These are phyloP conservation scores for Akabosia matsudoensis DNA, from an alignment of 1,140 invertebrate species.

Conservation along the genomic window DNA sequence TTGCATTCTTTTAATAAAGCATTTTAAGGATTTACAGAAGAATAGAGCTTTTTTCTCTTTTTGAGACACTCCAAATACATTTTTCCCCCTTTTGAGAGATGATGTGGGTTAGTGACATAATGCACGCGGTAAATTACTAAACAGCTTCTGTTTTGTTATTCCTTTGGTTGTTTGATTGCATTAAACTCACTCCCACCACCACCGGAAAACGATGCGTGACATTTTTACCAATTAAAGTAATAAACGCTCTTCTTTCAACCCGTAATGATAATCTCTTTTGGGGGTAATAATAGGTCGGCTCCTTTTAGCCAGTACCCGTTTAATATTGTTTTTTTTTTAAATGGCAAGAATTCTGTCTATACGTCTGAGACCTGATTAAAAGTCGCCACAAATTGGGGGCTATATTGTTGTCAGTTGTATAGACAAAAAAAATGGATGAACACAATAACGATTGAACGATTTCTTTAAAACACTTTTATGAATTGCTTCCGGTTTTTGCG, in stretches of 20 bases:
- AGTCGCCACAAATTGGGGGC: too few species aligned
- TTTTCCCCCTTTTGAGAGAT: too few species aligned
- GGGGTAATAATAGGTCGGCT: not conserved
- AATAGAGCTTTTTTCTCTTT: not conserved
- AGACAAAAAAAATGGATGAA: too few species aligned
- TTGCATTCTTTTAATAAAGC: not conserved
- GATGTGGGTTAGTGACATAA: too few species aligned
- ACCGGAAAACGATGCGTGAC: not conserved
- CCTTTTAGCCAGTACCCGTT: not conserved
- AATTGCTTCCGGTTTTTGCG: constrained; percentile 15
- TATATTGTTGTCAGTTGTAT: too few species aligned
- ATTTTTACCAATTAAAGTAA: not conserved
- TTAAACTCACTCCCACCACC: too few species aligned
- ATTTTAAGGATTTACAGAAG: not conserved
- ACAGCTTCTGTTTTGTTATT: not conserved
- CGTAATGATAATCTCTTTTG: not conserved
- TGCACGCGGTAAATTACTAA: not conserved
- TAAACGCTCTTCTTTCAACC: not conserved
- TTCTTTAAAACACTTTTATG: not conserved
- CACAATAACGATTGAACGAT: too few species aligned
- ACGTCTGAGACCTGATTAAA: too few species aligned
- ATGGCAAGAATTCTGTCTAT: too few species aligned
- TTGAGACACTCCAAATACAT: too few species aligned
- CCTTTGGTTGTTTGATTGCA: too few species aligned
- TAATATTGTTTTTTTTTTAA: too few species aligned